Evolutionary conservation across 2,888 invertebrate species (phyloP), one percentile per base, ranked within the genome.

Genomic region (Drosophila greeni): DNA sequence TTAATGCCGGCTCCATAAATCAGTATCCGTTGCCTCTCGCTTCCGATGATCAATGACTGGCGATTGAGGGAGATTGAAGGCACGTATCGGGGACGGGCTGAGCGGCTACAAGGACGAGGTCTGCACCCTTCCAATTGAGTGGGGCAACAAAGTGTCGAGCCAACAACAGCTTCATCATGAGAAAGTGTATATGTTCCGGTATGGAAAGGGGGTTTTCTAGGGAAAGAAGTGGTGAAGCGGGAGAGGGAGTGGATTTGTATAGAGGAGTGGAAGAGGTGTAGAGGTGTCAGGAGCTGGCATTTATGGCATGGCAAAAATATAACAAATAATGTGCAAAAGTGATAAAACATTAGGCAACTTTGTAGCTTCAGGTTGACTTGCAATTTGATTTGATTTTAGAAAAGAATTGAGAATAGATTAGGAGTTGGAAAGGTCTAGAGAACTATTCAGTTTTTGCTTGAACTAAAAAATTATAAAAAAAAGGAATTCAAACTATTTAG

Each of bases 1-100:
- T 77, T 75, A 77, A 82, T 74, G 76, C 65, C 80, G 68, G 76
- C 80, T 82, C 82, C 81, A 82, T 82, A 82, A 82, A 82, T 82
- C 84, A 84, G 84, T 73, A 66, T 56, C 66, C 66, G 37, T 37
- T 33, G 49, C 45, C n/a, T n/a, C 34, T 23, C 37, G 42, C 5
- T 37, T 33, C 36, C 48, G 72, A 75, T 82, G 81, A 82, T 84
- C 81, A 82, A 82, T 82, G 80, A 76, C 72, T 72, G 67, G 56
- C 49, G 33, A 70, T 65, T 66, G 66, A 60, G 40, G 54, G 55
- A 72, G 79, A 81, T 82, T 84, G 84, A 84, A 84, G 76, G 69
- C 82, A 75, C 82, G 75, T 78, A 79, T 82, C 70, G 73, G 64
- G 48, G 45, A 49, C 40, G 12, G 24, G 16, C 24, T 18, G 34